A percentile compares a stretch with the other conserved stretches of the same genome.
These are phyloP conservation scores for Dendroctonus valens DNA, from an alignment of 1,140 invertebrate species.

Conservation along the genomic window DNA sequence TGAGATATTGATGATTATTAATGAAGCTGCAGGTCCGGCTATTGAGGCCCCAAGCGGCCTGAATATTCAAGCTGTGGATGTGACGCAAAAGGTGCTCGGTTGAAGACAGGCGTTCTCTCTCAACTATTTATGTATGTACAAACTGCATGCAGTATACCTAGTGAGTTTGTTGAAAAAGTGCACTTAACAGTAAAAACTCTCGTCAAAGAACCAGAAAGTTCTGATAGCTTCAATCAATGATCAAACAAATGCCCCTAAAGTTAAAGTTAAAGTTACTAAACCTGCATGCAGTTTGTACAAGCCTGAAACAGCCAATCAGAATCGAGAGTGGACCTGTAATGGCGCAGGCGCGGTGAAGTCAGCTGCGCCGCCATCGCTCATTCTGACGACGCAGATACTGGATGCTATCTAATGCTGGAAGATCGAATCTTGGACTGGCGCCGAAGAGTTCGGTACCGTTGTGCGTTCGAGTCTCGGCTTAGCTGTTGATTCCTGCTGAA, in stretches of 20 bases:
- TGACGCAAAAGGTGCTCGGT: slow-evolving; percentile 20
- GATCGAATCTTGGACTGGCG: slow-evolving; percentile 33
- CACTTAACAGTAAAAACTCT: too few species aligned
- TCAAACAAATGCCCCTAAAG: too few species aligned
- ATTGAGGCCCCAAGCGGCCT: not conserved
- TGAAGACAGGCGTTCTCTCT: slow-evolving; percentile 3
- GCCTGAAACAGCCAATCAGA: slow-evolving; percentile 11
- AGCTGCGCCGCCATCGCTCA: slow-evolving; percentile 65
- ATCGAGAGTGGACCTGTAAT: slow-evolving; percentile 58
- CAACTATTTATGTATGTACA: slow-evolving; percentile 20
- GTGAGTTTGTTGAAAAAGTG: not conserved
- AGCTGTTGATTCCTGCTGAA: slow-evolving; percentile 42
- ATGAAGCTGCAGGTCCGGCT: slow-evolving; percentile 1
- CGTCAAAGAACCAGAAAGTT: too few species aligned
- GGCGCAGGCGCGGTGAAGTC: slow-evolving; percentile 63
- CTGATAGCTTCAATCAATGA: too few species aligned
- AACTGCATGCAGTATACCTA: slow-evolving; percentile 26
- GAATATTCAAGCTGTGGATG: slow-evolving; percentile 3
- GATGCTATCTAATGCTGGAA: slow-evolving; percentile 32
- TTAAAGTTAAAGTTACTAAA: slow-evolving; percentile 20
- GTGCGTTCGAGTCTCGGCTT: slow-evolving; percentile 28
- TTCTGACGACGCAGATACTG: slow-evolving; percentile 46
- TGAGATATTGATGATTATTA: not conserved
- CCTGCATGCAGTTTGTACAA: slow-evolving; percentile 31
- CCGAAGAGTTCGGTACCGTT: slow-evolving; percentile 29